Evolutionary conservation across 2,888 invertebrate species (phyloP).

Genomic region (Orthosia cruda): DNA sequence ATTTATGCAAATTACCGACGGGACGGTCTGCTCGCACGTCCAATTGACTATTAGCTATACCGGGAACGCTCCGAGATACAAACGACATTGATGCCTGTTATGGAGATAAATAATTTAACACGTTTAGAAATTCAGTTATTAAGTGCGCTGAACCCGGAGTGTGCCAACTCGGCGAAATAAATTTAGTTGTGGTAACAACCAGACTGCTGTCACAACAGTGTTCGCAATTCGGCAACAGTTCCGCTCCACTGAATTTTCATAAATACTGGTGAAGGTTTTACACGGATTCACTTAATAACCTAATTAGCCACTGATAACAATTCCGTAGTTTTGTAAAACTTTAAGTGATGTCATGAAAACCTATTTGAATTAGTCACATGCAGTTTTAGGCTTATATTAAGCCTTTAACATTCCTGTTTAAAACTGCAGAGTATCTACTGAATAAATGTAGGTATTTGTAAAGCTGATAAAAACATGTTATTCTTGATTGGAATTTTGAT

Average conservation of each 20-base stretch:
- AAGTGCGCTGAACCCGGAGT: conserved; percentile 40
- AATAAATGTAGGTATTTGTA: conserved; percentile 25
- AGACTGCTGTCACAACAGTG: conserved; percentile 78
- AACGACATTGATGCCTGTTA: conserved; percentile 64
- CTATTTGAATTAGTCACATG: background rate
- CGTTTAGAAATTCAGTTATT: conserved; percentile 51
- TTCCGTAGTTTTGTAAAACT: conserved; percentile 23
- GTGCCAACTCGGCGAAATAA: conserved; percentile 58
- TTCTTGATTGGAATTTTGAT: conserved; percentile 11
- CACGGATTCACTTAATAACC: conserved; percentile 36
- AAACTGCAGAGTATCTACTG: background rate
- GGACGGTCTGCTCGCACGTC: conserved; percentile 81
- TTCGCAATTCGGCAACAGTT: conserved; percentile 80
- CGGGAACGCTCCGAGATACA: conserved; percentile 69
- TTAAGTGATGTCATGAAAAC: background rate
- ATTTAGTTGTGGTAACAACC: conserved; percentile 56
- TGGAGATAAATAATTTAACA: conserved; percentile 58
- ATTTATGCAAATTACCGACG: conserved; percentile 90
- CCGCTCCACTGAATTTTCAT: conserved; percentile 72
- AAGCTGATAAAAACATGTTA: conserved; percentile 6
- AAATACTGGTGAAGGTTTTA: conserved; percentile 61
- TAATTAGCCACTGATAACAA: conserved; percentile 23
- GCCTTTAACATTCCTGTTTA: background rate
- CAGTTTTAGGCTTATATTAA: too few relatives aligned
- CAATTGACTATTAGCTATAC: conserved; percentile 80